Percentiles rank a stretch among this genome's conserved stretches.
These are phyloP conservation scores for Leptopilina boulardi DNA, from an alignment of 1,140 invertebrate species.

Conservation along the genomic window DNA sequence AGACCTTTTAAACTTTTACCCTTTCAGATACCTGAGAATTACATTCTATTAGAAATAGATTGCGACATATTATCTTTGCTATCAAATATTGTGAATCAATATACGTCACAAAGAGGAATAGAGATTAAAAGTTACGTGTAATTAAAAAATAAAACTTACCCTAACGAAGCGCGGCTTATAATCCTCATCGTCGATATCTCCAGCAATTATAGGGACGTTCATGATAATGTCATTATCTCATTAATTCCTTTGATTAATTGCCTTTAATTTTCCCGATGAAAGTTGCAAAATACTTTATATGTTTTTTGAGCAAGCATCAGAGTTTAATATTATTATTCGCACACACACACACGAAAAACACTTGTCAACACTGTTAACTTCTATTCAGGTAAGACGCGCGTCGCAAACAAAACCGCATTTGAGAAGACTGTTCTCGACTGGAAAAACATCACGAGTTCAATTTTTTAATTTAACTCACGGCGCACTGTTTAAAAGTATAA, in stretches of 20 bases:
- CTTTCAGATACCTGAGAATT: background rate
- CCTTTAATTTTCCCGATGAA: background rate
- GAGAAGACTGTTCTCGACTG: constrained; percentile 5
- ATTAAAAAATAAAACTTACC: constrained; percentile 59
- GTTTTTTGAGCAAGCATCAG: constrained; percentile 21
- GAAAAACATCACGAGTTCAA: background rate
- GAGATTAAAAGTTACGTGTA: constrained; percentile 30
- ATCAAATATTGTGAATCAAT: constrained; percentile 22
- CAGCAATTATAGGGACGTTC: constrained; percentile 73
- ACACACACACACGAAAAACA: background rate
- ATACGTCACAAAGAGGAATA: constrained; percentile 15
- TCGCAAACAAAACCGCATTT: background rate
- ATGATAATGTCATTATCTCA: constrained; percentile 65
- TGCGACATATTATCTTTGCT: constrained; percentile 36
- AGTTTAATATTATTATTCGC: background rate
- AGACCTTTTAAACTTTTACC: background rate
- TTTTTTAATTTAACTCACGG: constrained; percentile 6
- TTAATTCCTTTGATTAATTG: background rate
- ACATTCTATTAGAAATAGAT: background rate
- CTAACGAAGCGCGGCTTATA: constrained; percentile 71
- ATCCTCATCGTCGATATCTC: constrained; percentile 70
- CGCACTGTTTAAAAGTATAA: constrained; percentile 23
- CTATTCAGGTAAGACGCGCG: constrained; percentile 28
- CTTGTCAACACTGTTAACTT: constrained; percentile 20
- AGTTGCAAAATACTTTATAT: background rate